Percentiles rank a stretch among this genome's conserved stretches.
Evolutionary conservation across 1,140 invertebrate species (phyloP).

Genomic region (Chrysoperla carnea): DNA sequence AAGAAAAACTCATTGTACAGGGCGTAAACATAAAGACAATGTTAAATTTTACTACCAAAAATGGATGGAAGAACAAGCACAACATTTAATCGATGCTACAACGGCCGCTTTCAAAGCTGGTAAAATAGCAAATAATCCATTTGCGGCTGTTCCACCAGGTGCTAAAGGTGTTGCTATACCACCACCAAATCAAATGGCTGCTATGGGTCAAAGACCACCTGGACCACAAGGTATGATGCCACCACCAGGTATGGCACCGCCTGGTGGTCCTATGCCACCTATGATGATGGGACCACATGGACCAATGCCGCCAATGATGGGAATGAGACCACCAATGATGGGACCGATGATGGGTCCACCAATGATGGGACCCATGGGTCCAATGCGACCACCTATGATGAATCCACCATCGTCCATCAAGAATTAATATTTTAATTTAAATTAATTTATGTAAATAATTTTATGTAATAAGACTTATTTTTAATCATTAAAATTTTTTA

Average conservation of each 20-base stretch:
- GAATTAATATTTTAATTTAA: slow-evolving; percentile 20
- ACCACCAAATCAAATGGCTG: slow-evolving; percentile 40
- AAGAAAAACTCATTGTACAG: slow-evolving; percentile 96
- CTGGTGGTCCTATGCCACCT: slow-evolving; percentile 47
- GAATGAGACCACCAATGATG: slow-evolving; percentile 58
- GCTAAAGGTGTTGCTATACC: slow-evolving; percentile 50
- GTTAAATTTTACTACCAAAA: slow-evolving; percentile 99
- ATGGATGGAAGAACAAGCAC: slow-evolving; percentile 99
- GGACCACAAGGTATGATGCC: slow-evolving; percentile 46
- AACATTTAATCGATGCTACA: slow-evolving; percentile 95
- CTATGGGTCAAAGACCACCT: slow-evolving; percentile 39
- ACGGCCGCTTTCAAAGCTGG: slow-evolving; percentile 91
- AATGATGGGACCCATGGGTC: slow-evolving; percentile 56
- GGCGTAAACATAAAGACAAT: slow-evolving; percentile 98
- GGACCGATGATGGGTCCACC: slow-evolving; percentile 42
- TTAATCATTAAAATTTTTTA: too few relatives aligned
- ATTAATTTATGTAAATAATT: too few relatives aligned
- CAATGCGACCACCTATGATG: slow-evolving; percentile 42
- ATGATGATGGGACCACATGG: slow-evolving; percentile 62
- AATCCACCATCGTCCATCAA: slow-evolving; percentile 43
- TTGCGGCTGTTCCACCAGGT: slow-evolving; percentile 37
- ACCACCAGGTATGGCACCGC: slow-evolving; percentile 39
- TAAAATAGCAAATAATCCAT: slow-evolving; percentile 84
- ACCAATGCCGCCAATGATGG: slow-evolving; percentile 67
- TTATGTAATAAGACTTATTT: too few relatives aligned